A percentile compares a stretch with the other conserved stretches of the same genome.
These are phyloP conservation scores for Myxocyprinus asiaticus DNA, from an alignment of 2,113 vertebrate species.

Conservation along the genomic window DNA sequence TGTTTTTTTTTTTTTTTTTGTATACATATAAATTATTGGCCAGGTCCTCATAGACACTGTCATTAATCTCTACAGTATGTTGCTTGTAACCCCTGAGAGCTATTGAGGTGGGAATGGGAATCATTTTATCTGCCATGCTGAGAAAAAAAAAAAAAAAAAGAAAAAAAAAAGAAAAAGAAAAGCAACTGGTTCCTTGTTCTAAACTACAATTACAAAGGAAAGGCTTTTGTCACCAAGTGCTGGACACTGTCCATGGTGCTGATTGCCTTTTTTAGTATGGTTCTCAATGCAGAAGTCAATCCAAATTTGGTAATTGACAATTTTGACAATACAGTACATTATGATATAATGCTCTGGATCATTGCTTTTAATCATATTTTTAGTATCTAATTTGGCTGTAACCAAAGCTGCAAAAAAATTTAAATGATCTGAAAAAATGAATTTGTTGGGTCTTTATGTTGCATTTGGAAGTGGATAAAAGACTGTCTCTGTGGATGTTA, in stretches of 20 bases:
- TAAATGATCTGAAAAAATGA: too few relatives aligned
- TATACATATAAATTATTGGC: constrained; percentile 42
- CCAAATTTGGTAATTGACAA: background rate
- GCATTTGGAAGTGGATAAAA: too few relatives aligned
- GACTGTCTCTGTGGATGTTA: too few relatives aligned
- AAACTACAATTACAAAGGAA: background rate
- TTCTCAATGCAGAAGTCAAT: background rate
- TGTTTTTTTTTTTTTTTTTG: too few relatives aligned
- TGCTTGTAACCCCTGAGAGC: background rate
- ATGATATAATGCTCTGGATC: too few relatives aligned
- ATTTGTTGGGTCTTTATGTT: too few relatives aligned
- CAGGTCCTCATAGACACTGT: constrained; percentile 16
- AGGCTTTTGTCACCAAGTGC: background rate
- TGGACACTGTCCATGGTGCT: constrained; percentile 38
- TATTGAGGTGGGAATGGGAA: constrained; percentile 9
- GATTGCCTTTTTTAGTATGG: background rate
- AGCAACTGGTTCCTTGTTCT: background rate
- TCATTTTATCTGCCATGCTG: constrained; percentile 32
- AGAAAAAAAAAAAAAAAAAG: constrained; percentile 8
- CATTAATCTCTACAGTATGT: constrained; percentile 38
- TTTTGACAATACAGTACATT: background rate
- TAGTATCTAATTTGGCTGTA: too few relatives aligned
- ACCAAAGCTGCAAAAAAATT: background rate
- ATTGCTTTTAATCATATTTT: too few relatives aligned
- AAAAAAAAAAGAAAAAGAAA: constrained; percentile 12